Conservation (phyloP, 2,797 vertebrate species). For the Darevskia nairensis region DNA sequence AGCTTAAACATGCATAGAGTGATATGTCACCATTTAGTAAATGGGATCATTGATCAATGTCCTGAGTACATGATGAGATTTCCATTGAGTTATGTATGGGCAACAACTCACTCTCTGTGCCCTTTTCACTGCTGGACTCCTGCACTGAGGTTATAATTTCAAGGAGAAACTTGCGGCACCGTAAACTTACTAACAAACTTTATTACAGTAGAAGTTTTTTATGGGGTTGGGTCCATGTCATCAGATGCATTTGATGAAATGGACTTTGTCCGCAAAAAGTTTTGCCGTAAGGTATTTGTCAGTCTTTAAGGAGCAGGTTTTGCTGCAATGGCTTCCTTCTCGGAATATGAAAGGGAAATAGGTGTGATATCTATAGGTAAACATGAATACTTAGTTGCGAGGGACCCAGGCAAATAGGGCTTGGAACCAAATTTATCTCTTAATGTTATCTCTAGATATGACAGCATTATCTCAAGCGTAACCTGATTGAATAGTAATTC, state of each 20-base stretch:
- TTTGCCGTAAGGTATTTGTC: neutral
- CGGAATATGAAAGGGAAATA: neutral
- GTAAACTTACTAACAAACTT: no score
- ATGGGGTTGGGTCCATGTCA: neutral
- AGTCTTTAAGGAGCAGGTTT: neutral
- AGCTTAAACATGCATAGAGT: neutral
- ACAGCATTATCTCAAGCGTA: no score
- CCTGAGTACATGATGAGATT: neutral
- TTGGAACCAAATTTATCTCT: neutral
- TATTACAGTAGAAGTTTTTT: neutral
- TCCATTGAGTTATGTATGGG: neutral
- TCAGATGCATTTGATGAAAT: neutral
- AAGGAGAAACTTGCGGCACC: neutral
- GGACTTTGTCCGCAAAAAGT: neutral
- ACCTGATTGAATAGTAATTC: no score
- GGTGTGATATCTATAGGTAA: neutral
- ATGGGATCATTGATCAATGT: neutral
- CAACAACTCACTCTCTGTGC: neutral
- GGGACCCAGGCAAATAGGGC: neutral
- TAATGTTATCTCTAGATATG: neutral
- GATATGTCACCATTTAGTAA: neutral
- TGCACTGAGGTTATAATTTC: neutral
- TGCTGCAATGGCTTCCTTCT: neutral
- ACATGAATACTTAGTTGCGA: neutral
- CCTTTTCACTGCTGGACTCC: neutral